Evolutionary conservation across 2,888 invertebrate species (phyloP), one percentile per base, ranked within the genome.

Genomic region (Gryllus longicercus): DNA sequence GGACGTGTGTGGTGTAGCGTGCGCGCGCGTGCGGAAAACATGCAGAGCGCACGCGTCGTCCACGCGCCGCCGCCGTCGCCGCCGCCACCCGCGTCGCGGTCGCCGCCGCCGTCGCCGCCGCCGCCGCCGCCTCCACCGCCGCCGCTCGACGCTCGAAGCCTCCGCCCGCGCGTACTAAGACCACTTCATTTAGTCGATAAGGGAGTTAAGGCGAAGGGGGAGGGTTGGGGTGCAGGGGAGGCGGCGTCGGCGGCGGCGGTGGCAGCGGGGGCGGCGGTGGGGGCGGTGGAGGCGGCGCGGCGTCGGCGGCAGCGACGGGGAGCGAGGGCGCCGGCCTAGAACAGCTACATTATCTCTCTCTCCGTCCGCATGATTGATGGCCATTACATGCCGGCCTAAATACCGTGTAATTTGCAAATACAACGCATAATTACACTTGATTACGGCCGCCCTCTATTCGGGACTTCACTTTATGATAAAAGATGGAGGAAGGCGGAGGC

Each of bases 401-500:
- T 92, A 91, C 91, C 91, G 89, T 92, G 92, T 92, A 92, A 92
- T 92, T 92, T 91, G 91, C 91, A 91, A 91, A 91, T 88, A 91
- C 91, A 91, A 91, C 90, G 91, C 91, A 91, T 91, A 91, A 91
- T 91, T 82, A 82, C 82, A 81, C 82, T 82, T 82, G 82, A 82
- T 82, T 82, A 82, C 82, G 80, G 76, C 74, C 79, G 79, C 80
- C 81, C 80, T 80, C 81, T 81, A 79, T 81, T 76, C 81, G 63
- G 80, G 80, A 80, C 80, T 81, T 79, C 78, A 80, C 78, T 80
- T 80, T 80, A 80, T 80, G 80, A 80, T 80, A 80, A 80, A 80
- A 80, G 81, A 80, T 75, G 51, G 79, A 74, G 80, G 50, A 77
- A 49, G 77, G 51, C 50, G 51, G 51, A 79, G 50, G 75, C 76